Percentiles rank a stretch among this genome's conserved stretches.
phyloP scores from a whole-genome alignment of 2,888 invertebrate genomes.

The Brenthis daphne region DNA sequence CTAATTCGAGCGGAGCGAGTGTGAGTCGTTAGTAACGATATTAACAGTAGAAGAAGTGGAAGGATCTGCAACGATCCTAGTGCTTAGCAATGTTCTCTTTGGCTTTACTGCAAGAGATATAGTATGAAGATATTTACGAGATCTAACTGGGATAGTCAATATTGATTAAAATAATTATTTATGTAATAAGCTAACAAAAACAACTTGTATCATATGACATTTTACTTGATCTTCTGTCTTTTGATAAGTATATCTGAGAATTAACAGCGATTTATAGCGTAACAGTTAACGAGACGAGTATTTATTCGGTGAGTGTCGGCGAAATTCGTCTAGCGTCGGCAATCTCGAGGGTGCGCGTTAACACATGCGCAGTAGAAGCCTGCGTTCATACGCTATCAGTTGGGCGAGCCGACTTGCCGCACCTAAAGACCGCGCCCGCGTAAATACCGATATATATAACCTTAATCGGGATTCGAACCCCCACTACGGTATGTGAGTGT shows the following conservation, averaged over 20 bases:
- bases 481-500: conserved; percentile 36
- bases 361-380: conserved; percentile 67
- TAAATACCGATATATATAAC: conserved; percentile 21
- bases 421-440: conserved; percentile 62
- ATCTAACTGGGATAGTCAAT: no score
- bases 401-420: conserved; percentile 65
- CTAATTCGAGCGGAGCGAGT: no score
- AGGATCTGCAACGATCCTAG: no score
- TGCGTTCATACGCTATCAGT: conserved; percentile 67
- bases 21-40: no score
- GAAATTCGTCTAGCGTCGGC: conserved; percentile 38
- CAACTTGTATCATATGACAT: no score
- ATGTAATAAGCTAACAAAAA: no score
- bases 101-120: no score
- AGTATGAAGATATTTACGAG: no score
- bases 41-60: no score
- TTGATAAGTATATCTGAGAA: conserved; percentile 59
- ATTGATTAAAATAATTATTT: no score
- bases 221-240: no score
- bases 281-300: conserved; percentile 69
- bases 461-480: conserved; percentile 4
- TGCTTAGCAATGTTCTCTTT: no score
- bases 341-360: conserved; percentile 62
- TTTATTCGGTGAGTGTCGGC: conserved; percentile 52
- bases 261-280: conserved; percentile 73